Conservation (phyloP, 2,113 vertebrate species). For the Mustelus asterias region DNA sequence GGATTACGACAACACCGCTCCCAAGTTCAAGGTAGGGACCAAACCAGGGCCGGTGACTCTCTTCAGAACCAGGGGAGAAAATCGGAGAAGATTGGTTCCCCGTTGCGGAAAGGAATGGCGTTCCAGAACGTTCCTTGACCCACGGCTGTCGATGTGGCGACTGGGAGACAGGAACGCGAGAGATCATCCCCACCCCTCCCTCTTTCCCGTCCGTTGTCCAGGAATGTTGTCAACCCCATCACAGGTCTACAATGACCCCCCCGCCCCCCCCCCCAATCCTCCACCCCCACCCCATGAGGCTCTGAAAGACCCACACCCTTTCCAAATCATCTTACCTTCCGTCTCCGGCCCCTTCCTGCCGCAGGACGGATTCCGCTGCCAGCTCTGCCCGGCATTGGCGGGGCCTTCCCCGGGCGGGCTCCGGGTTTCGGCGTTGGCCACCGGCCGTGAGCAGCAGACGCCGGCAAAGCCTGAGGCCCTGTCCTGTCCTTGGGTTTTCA, state of each 20-base stretch:
- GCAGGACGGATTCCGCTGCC: constrained; percentile 76
- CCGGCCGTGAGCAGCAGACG: constrained; percentile 50
- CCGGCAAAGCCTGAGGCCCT: constrained; percentile 47
- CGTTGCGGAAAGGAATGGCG: background rate
- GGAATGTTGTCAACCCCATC: no score
- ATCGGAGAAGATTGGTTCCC: background rate
- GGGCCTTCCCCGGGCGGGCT: constrained; percentile 35
- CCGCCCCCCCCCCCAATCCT: constrained; percentile 42
- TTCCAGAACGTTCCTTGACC: background rate
- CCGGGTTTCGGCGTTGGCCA: constrained; percentile 42
- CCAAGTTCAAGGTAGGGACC: no score
- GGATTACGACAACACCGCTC: no score
- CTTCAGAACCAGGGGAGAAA: no score
- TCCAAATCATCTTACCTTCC: constrained; percentile 63
- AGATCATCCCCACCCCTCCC: constrained; percentile 40
- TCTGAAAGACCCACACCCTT: no score
- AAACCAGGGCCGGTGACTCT: no score
- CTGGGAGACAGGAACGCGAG: no score
- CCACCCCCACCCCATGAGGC: no score
- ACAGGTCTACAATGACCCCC: no score
- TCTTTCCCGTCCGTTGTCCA: no score
- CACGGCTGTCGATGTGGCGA: no score
- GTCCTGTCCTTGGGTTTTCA: constrained; percentile 52
- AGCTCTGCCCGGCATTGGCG: constrained; percentile 67
- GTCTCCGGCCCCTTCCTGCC: constrained; percentile 67